These are phyloP conservation scores for Pogonomyrmex barbatus DNA, from an alignment of 1,140 invertebrate species.

Conservation along the genomic window DNA sequence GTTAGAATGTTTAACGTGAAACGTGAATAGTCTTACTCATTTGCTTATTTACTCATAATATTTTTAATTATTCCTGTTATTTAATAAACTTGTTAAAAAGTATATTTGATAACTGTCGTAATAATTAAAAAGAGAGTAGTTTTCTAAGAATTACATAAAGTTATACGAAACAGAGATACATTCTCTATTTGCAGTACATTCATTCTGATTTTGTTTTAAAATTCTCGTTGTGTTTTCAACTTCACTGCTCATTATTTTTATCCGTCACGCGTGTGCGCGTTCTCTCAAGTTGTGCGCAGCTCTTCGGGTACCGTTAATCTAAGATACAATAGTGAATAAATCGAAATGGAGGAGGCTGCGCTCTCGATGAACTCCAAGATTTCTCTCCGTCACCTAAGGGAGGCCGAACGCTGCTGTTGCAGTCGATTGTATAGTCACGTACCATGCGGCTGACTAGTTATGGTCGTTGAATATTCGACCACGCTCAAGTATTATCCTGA, in stretches of 20 bases:
- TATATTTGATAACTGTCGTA: neutral
- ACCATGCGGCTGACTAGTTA: constrained; percentile 27
- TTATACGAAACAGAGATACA: neutral
- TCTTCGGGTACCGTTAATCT: constrained; percentile 80
- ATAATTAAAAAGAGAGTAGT: neutral
- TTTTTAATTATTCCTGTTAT: neutral
- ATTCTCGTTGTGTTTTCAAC: neutral
- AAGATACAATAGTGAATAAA: constrained; percentile 78
- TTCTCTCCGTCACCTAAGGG: constrained; percentile 49
- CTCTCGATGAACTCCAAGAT: constrained; percentile 42
- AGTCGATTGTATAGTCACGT: constrained; percentile 45
- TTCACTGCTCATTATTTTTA: constrained; percentile 56
- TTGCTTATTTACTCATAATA: neutral
- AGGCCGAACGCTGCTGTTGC: constrained; percentile 24
- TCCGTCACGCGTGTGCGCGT: constrained; percentile 38
- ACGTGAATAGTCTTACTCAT: neutral
- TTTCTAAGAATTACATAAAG: neutral
- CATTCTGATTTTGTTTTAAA: constrained; percentile 9
- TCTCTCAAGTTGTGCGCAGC: constrained; percentile 50
- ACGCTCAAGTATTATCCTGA: constrained; percentile 6
- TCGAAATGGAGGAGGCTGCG: constrained; percentile 56
- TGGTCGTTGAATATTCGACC: constrained; percentile 12
- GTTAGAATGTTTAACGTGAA: neutral
- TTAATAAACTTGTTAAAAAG: neutral
- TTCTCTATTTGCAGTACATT: neutral